Percentiles rank a stretch among this genome's conserved stretches.
These are phyloP conservation scores for Pygocentrus nattereri DNA, from an alignment of 2,797 vertebrate genomes.

Conservation along the genomic window DNA sequence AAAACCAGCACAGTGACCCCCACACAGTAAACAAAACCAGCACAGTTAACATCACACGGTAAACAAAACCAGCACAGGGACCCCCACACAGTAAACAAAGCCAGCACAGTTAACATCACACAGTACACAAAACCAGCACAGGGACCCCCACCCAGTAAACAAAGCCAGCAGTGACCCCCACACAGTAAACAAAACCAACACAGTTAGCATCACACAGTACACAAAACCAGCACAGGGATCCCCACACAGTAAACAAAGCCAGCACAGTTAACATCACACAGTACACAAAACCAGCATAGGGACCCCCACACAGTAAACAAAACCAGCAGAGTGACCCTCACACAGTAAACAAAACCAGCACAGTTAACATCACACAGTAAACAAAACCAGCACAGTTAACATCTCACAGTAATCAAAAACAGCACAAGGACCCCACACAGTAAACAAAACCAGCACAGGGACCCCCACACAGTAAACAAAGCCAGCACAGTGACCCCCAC, in stretches of 20 bases:
- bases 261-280: background rate
- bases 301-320: background rate
- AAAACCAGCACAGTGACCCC: too few species aligned
- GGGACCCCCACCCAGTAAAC: constrained; percentile 58
- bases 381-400: background rate
- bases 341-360: constrained; percentile 46
- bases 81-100: background rate
- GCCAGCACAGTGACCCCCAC: too few species aligned
- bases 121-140: constrained; percentile 68
- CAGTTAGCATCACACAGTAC: background rate
- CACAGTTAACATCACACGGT: background rate
- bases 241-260: background rate
- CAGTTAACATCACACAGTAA: too few species aligned
- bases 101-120: background rate
- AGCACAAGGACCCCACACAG: background rate
- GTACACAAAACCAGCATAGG: background rate
- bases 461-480: background rate
- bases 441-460: background rate
- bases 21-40: constrained; percentile 58
- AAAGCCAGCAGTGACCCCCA: constrained; percentile 36
- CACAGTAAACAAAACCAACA: background rate
- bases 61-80: background rate
- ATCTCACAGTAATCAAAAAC: background rate
- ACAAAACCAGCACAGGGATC: background rate
- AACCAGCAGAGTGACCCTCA: background rate